A percentile compares a stretch with the other conserved stretches of the same genome.
Conservation (phyloP, 2,797 vertebrate species). For the Nannoperca australis region DNA sequence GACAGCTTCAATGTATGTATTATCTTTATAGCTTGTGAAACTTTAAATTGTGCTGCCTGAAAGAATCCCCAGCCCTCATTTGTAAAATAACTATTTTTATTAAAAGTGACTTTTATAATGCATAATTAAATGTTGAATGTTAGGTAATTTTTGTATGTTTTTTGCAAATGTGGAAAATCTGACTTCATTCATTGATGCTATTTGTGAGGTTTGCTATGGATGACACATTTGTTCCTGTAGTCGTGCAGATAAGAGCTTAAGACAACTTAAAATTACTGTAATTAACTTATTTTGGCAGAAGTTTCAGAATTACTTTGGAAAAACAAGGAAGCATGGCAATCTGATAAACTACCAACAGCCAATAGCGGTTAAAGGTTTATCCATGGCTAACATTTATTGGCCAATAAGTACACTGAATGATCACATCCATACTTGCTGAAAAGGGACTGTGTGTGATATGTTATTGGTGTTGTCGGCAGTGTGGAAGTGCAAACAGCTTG, state of each 20-base stretch:
- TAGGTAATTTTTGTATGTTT: neutral
- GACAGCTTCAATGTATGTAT: neutral
- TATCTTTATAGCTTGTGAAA: neutral
- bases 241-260: neutral
- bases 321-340: neutral
- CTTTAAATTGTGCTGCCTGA: neutral
- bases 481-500: neutral
- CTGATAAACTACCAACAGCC: neutral
- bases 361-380: neutral
- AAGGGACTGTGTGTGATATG: neutral
- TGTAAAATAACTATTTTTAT: neutral
- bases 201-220: neutral
- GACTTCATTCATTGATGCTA: neutral
- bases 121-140: neutral
- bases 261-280: neutral
- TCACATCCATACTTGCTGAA: neutral
- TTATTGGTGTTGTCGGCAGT: neutral
- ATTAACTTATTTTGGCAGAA: neutral
- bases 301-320: neutral
- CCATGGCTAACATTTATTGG: no score
- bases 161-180: neutral
- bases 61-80: neutral
- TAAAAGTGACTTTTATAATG: neutral
- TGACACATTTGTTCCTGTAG: neutral
- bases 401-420: neutral